Conservation (phyloP, 2,797 vertebrate species). For the Prionace glauca region DNA sequence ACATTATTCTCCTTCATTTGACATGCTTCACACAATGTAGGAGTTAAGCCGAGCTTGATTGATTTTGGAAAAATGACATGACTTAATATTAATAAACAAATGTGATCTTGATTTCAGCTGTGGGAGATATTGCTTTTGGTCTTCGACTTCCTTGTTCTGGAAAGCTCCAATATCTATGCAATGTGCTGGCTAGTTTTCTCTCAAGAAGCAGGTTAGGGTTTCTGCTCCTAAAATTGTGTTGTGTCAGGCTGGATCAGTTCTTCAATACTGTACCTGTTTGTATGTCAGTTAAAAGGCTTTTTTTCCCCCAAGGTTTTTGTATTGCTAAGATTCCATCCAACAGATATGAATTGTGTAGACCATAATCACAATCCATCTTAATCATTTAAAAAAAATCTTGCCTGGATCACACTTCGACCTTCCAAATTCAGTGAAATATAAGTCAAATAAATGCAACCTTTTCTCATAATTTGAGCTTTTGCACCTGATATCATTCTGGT, state of each 20-base stretch:
- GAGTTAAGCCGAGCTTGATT: constrained; percentile 24
- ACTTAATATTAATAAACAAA: constrained; percentile 25
- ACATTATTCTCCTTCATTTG: constrained; percentile 30
- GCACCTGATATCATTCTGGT: not conserved
- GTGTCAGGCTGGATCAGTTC: not conserved
- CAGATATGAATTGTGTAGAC: not conserved
- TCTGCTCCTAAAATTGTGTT: not conserved
- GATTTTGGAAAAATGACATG: constrained; percentile 12
- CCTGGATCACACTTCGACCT: not conserved
- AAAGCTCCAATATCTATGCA: not conserved
- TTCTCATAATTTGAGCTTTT: not conserved
- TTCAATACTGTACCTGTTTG: not conserved
- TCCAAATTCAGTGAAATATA: not conserved
- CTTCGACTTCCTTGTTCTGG: not conserved
- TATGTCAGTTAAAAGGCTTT: not conserved
- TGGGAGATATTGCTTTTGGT: not conserved
- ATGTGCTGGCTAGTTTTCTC: not conserved
- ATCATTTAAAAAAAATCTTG: not conserved
- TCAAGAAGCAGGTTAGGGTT: not conserved
- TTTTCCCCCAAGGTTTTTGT: not conserved
- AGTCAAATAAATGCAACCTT: not conserved
- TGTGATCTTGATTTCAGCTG: not conserved
- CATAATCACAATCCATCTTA: not conserved
- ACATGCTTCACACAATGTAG: constrained; percentile 20
- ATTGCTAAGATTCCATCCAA: not conserved